Conservation (phyloP, 2,113 vertebrate genomes). For the Vidua macroura region DNA sequence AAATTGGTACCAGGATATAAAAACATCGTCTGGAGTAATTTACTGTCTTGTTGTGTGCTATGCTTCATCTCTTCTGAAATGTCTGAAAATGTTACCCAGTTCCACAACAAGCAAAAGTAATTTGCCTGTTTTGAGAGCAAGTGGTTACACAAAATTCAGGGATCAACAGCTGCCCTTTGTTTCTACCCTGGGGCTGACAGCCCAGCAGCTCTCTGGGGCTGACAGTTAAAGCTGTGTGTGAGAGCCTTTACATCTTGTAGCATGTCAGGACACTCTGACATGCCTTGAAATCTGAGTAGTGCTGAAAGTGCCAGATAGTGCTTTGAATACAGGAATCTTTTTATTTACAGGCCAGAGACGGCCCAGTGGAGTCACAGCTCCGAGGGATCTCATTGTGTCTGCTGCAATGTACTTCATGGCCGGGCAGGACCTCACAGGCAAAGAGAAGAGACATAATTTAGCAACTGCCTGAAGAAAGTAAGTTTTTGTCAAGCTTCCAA, state of each 20-base stretch:
- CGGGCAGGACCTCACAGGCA: neutral
- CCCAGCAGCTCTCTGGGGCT: neutral
- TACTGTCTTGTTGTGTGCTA: neutral
- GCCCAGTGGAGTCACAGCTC: neutral
- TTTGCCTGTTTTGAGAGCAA: neutral
- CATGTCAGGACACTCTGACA: slow-evolving; percentile 27
- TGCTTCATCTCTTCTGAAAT: neutral
- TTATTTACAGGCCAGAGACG: neutral
- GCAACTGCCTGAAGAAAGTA: neutral
- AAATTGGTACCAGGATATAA: neutral
- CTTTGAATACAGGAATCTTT: neutral
- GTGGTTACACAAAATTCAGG: neutral
- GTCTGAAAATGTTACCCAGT: neutral
- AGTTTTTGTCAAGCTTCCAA: neutral
- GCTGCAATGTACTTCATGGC: neutral
- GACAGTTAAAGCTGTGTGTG: neutral
- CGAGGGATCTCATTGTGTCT: neutral
- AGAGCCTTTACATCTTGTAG: neutral
- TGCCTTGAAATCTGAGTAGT: neutral
- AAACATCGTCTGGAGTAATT: neutral
- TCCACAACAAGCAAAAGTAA: neutral
- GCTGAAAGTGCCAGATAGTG: neutral
- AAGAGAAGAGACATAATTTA: neutral
- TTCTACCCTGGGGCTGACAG: neutral
- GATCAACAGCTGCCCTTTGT: neutral